A percentile compares a stretch with the other conserved stretches of the same genome.
These are phyloP conservation scores for Leptopilina myrica DNA, from an alignment of 2,888 invertebrate species.

Conservation along the genomic window DNA sequence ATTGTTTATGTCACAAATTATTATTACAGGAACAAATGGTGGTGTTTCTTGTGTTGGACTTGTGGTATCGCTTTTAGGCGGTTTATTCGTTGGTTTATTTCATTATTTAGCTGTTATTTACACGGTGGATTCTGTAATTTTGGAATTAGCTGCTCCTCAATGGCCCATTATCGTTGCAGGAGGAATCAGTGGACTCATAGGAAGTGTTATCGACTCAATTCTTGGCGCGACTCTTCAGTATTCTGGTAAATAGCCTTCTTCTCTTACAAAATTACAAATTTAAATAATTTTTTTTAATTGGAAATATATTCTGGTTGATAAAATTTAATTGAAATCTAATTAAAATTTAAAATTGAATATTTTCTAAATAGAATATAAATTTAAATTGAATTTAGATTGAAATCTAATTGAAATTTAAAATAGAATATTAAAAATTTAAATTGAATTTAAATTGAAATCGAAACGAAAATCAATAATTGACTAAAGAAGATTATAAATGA, in stretches of 20 bases:
- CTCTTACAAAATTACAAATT: neutral
- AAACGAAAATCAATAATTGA: no score
- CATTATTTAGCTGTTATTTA: slow-evolving; percentile 84
- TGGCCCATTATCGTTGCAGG: slow-evolving; percentile 88
- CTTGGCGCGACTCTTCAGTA: slow-evolving; percentile 92
- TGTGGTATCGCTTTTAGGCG: slow-evolving; percentile 82
- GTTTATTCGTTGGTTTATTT: slow-evolving; percentile 83
- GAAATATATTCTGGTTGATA: no score
- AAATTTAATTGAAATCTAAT: no score
- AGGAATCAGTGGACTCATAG: slow-evolving; percentile 85
- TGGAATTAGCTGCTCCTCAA: slow-evolving; percentile 83
- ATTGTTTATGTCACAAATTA: neutral
- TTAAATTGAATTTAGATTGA: no score
- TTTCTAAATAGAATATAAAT: no score
- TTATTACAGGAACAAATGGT: slow-evolving; percentile 87
- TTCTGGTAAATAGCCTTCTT: slow-evolving; percentile 81
- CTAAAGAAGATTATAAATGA: no score
- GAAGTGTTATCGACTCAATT: slow-evolving; percentile 89
- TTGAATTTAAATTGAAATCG: no score
- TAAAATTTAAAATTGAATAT: no score
- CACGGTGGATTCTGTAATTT: slow-evolving; percentile 79
- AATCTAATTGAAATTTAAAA: no score
- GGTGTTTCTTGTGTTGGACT: slow-evolving; percentile 85
- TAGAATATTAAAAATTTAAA: no score
- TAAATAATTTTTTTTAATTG: neutral